A percentile compares a stretch with the other conserved stretches of the same genome.
Evolutionary conservation across 53 echinoderm and acorn worm species (phyloP).

Genomic region (Holothuria leucospilota): DNA sequence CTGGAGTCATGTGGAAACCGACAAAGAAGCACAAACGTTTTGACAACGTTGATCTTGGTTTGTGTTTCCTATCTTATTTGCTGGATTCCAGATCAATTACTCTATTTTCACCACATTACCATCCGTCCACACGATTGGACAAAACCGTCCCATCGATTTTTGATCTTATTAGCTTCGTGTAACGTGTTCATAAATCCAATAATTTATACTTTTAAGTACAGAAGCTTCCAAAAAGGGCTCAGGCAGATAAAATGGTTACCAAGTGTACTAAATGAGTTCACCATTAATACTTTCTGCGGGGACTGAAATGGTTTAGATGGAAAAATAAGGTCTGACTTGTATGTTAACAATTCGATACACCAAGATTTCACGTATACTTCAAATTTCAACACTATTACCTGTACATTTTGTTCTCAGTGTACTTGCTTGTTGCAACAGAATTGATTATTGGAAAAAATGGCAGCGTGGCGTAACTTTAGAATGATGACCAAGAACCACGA

Average conservation of each 20-base stretch:
- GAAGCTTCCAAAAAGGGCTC: conserved; percentile 18
- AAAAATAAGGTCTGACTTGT: no score
- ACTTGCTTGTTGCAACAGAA: no score
- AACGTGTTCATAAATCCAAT: conserved; percentile 30
- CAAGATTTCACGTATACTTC: no score
- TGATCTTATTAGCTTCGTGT: conserved; percentile 20
- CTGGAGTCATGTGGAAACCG: neutral
- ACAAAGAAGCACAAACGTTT: neutral
- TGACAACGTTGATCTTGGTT: conserved; percentile 3
- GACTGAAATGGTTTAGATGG: no score
- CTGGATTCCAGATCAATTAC: conserved; percentile 21
- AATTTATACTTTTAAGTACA: conserved; percentile 28
- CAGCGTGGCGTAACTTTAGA: no score
- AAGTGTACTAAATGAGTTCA: no score
- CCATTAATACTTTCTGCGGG: no score
- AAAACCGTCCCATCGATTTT: conserved; percentile 3
- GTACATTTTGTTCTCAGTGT: no score
- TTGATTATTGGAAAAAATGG: no score
- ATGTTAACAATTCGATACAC: no score
- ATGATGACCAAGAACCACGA: no score
- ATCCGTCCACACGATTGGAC: conserved; percentile 18
- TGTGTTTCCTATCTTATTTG: conserved; percentile 14
- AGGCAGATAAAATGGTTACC: neutral
- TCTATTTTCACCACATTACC: conserved; percentile 6
- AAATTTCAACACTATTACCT: no score